Evolutionary conservation across 2,888 invertebrate species (phyloP), one percentile per base, ranked within the genome.

Genomic region (Palloptera scutellata): DNA sequence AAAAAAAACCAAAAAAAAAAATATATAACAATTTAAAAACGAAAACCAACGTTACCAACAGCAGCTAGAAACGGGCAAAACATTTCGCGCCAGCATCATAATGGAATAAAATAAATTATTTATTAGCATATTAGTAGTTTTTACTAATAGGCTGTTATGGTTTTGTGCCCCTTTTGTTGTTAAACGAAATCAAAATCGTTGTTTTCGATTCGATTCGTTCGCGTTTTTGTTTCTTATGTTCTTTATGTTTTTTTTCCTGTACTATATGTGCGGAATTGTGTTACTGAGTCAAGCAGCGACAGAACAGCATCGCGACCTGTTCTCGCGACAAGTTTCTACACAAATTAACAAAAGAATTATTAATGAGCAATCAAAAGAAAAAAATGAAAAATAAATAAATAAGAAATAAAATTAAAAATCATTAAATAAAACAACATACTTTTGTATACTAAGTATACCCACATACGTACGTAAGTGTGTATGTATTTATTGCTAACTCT

Each of bases 261-360:
- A n/a, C n/a, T n/a, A n/a, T n/a, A 6, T 60, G 20, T 51, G 20
- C 30, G 61, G 64, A 68, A 70, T 54, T 70, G 68, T 70, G 70
- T 70, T 70, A 70, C 68, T 70, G 66, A 70, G 68, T 68, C 68
- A 70, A 64, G 45, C 8, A 13, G 60, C 0, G 42, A n/a, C n/a
- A n/a, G n/a, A 30, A 30, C 2, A 30, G 30, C 30, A 30, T 30
- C 30, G 30, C 30, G 30, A 30, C 30, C 30, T 30, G 30, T 13
- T 48, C 13, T 15, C 51, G 51, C 15, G 51, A 48, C 51, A 48
- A 48, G 51, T 48, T 48, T 48, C 15, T 48, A 15, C n/a, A 48
- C 13, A 48, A 48, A n/a, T 48, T 58, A 42, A 58, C 58, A 58
- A 43, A 41, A 58, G 58, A 41, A 58, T 58, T 58, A 2, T 42